Percentiles rank a stretch among this genome's conserved stretches.
Conservation (phyloP, 2,113 vertebrate species). For the Eulacestoma nigropectus region DNA sequence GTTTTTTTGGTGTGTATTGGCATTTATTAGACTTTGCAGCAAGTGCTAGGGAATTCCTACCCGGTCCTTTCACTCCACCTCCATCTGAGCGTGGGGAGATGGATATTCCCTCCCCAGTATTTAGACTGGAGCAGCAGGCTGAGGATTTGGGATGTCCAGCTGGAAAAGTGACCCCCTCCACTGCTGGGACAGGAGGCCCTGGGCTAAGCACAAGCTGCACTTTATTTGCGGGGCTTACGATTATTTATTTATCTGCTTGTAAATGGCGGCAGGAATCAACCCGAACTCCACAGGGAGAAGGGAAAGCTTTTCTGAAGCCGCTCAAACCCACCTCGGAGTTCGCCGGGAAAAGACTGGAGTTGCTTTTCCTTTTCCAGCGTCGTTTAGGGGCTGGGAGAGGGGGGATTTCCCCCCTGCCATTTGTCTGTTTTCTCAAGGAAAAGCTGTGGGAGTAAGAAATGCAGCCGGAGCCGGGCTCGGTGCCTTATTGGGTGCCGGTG, state of each 20-base stretch:
- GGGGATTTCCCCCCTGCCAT: neutral
- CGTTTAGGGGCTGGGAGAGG: neutral
- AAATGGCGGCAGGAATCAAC: neutral
- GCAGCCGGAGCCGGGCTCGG: neutral
- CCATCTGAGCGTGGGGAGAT: accelerated
- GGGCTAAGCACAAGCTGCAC: neutral
- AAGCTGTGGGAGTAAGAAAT: neutral
- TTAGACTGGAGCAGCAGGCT: neutral
- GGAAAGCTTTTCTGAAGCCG: neutral
- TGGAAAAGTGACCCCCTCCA: accelerated
- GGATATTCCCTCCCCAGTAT: neutral
- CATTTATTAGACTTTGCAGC: neutral
- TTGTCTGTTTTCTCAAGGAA: neutral
- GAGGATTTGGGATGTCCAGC: neutral
- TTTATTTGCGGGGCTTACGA: neutral
- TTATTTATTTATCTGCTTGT: neutral
- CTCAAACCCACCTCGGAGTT: accelerated
- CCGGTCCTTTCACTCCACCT: accelerated
- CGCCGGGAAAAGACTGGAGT: neutral
- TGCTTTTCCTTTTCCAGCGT: neutral
- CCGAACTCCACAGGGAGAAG: neutral
- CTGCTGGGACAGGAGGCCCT: neutral
- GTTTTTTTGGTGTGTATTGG: neutral
- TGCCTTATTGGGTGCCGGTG: neutral
- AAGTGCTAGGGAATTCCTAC: neutral